Conservation (phyloP, 2,797 vertebrate genomes). For the Molothrus aeneus region DNA sequence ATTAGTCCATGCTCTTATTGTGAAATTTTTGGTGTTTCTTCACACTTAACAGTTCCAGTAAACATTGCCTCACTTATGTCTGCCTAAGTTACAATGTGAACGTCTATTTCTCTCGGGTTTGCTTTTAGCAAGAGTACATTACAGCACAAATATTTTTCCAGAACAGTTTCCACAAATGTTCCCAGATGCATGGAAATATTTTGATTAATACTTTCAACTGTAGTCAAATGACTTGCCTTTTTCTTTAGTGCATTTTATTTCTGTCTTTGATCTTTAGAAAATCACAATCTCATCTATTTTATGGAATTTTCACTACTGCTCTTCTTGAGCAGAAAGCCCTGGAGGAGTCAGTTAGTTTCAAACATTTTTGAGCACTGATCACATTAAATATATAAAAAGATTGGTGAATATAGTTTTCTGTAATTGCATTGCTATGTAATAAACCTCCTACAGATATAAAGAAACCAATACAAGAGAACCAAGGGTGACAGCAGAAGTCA, state of each 20-base stretch:
- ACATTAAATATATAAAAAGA: background rate
- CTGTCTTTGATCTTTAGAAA: slow-evolving; percentile 29
- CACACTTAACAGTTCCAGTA: slow-evolving; percentile 59
- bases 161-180: slow-evolving; percentile 52
- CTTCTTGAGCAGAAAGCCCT: background rate
- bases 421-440: background rate
- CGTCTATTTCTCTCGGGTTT: slow-evolving; percentile 63
- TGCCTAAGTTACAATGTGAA: slow-evolving; percentile 42
- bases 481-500: background rate
- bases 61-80: slow-evolving; percentile 60
- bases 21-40: slow-evolving; percentile 63
- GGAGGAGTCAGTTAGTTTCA: background rate
- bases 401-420: background rate
- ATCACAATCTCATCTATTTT: slow-evolving; percentile 16
- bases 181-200: slow-evolving; percentile 46
- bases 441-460: background rate
- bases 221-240: slow-evolving; percentile 24
- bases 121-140: slow-evolving; percentile 55
- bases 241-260: slow-evolving; percentile 21
- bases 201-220: slow-evolving; percentile 57
- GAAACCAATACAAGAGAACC: background rate
- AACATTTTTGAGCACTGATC: slow-evolving; percentile 5
- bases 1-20: slow-evolving; percentile 34
- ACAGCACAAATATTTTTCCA: slow-evolving; percentile 64
- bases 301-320: background rate